These are phyloP conservation scores for Conops quadrifasciatus DNA, from an alignment of 2,888 invertebrate species.

Conservation along the genomic window DNA sequence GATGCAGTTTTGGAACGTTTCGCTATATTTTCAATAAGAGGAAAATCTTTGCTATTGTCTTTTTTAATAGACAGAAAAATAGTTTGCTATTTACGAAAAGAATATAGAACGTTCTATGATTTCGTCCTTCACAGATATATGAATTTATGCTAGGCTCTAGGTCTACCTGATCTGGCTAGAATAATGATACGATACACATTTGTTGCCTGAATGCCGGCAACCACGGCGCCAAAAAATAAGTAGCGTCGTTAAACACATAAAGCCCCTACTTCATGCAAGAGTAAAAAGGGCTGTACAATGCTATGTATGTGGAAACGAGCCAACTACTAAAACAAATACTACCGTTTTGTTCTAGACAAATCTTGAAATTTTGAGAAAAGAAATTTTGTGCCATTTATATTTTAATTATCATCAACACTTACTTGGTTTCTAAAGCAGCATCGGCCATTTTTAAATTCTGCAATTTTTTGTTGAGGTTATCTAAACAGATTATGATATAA, in stretches of 20 bases:
- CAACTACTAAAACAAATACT: slow-evolving; percentile 43
- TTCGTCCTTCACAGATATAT: no score
- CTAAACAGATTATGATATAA: not conserved
- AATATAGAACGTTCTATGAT: no score
- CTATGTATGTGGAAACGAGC: slow-evolving; percentile 50
- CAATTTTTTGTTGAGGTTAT: not conserved
- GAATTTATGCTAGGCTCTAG: no score
- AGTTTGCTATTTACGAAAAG: no score
- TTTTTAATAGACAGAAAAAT: no score
- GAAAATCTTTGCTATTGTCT: no score
- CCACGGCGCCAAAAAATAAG: slow-evolving; percentile 32
- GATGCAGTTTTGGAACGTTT: no score
- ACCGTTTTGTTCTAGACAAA: slow-evolving; percentile 54
- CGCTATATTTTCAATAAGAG: no score
- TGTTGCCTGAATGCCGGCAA: slow-evolving; percentile 24
- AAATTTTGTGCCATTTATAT: slow-evolving; percentile 34
- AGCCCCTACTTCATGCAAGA: slow-evolving; percentile 1
- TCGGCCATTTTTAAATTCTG: slow-evolving; percentile 62
- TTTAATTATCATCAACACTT: slow-evolving; percentile 53
- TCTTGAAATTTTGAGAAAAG: slow-evolving; percentile 53
- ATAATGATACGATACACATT: no score
- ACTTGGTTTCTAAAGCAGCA: slow-evolving; percentile 65
- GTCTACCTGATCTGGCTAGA: no score
- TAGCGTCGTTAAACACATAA: slow-evolving; percentile 23
- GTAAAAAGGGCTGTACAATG: slow-evolving; percentile 16